Base-by-base conservation (phyloP, 2,113 vertebrate species). In the Pedetes capensis region DNA sequence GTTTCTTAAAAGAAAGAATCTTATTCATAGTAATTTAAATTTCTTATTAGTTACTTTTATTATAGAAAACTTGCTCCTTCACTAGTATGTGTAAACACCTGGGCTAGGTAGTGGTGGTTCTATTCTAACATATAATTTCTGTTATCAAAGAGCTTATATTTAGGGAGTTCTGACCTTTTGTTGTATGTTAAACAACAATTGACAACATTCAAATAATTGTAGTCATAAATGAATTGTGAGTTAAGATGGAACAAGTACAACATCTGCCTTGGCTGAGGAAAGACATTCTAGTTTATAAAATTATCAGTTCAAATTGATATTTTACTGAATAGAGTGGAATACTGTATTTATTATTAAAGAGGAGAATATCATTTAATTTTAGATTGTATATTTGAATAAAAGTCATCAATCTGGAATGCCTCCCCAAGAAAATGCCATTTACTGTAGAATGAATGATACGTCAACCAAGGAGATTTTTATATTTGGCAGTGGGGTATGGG, bases 1-100 rank as follows among this genome's bases (percentile, higher is more conserved):
- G 20, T 75, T 87, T 84, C 85, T 95, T 95, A 88, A 94, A 75
- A 93, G 82, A 95, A 91, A 27, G 1, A 57, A 92, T 84, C 34
- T 88, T 93, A 39, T 51, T 91, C 14, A 68, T 49, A 87, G 81
- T 53, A 64, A 81, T 81, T 20, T 66, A 7, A 81, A 66, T 47
- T 93, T 94, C n/a, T 37, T 93, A 78, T 76, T 92, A 55, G 53
- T 53, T 88, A 42, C 37, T 14, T 12, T 59, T 22, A 76, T 92
- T 74, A 84, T 91, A 64, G 84, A 64, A n/a, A 81, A 49, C 93
- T 74, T 96, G 11, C 10, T 87, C 95, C 78, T 44, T 5, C 34
- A 68, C 27, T 49, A 88, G 5, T 82, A 14, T 87, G 6, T 71
- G 8, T 84, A 94, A 96, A 87, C 11, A 71, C 76, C 44, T 81